Evolutionary conservation across 2,797 vertebrate genomes (phyloP).

Genomic region (Muscicapa striata): DNA sequence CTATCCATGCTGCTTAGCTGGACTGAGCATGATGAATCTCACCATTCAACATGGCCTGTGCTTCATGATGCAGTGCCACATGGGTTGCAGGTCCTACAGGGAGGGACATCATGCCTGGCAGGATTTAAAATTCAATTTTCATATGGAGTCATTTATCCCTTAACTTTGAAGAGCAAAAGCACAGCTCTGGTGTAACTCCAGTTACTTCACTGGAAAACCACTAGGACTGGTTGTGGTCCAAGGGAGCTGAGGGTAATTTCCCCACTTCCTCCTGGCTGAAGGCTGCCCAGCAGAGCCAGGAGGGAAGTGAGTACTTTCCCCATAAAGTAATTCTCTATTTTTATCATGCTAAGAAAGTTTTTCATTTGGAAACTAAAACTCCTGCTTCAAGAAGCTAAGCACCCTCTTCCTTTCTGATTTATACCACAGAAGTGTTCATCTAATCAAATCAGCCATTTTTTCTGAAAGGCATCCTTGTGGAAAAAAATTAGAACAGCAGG

Average conservation of each 20-base stretch:
- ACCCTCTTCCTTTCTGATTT: conserved; percentile 11
- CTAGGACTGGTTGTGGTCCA: neutral
- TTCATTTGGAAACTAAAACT: conserved; percentile 16
- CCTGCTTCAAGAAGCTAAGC: neutral
- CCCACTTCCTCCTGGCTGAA: neutral
- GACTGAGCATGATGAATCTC: neutral
- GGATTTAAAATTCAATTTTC: neutral
- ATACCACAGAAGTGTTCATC: neutral
- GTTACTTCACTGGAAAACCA: neutral
- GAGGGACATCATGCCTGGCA: neutral
- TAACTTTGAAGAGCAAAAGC: neutral
- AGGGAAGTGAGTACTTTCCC: conserved; percentile 22
- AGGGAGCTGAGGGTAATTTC: neutral
- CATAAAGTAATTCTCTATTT: conserved; percentile 50
- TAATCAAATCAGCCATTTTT: conserved; percentile 8
- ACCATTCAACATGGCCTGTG: fast-evolving
- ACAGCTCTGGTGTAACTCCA: neutral
- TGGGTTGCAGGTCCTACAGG: neutral
- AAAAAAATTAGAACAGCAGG: neutral
- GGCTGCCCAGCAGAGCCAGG: neutral
- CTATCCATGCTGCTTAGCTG: neutral
- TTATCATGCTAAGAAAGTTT: conserved; percentile 17
- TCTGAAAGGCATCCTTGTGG: neutral
- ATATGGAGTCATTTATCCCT: neutral
- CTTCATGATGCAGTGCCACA: neutral